Conservation (phyloP, 2,113 vertebrate genomes). For the Actenoides lindsayi region DNA sequence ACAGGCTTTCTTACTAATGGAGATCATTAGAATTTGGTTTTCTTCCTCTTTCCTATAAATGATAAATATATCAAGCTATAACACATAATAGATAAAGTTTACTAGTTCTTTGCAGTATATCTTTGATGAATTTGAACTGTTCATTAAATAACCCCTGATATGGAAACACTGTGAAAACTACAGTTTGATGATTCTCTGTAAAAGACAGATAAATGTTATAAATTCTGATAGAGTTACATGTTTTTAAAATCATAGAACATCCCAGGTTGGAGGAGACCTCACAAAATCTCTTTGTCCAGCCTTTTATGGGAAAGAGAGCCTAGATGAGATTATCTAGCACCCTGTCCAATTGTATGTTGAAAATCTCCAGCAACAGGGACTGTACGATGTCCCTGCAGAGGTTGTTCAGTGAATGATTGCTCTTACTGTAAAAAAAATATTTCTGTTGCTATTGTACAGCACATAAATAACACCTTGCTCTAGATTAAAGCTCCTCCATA, state of each 20-base stretch:
- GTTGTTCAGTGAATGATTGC: neutral
- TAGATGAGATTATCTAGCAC: neutral
- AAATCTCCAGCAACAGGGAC: neutral
- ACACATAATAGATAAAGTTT: neutral
- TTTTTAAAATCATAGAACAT: neutral
- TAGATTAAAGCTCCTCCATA: neutral
- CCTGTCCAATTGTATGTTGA: neutral
- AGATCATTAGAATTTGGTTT: neutral
- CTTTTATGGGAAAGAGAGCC: neutral
- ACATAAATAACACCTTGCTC: neutral
- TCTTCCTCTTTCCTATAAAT: neutral
- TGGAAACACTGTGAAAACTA: neutral
- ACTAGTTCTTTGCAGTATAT: neutral
- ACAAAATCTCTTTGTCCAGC: neutral
- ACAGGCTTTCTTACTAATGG: neutral
- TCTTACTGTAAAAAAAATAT: neutral
- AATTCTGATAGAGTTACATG: neutral
- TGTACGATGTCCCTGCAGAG: neutral
- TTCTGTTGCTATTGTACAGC: neutral
- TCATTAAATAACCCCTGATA: neutral
- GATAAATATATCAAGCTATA: neutral
- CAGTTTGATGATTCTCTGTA: neutral
- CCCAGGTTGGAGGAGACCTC: neutral
- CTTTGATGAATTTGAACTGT: neutral
- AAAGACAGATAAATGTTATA: neutral